These are phyloP conservation scores for Eubasilissa splendida DNA, from an alignment of 2,888 invertebrate species.

Conservation along the genomic window DNA sequence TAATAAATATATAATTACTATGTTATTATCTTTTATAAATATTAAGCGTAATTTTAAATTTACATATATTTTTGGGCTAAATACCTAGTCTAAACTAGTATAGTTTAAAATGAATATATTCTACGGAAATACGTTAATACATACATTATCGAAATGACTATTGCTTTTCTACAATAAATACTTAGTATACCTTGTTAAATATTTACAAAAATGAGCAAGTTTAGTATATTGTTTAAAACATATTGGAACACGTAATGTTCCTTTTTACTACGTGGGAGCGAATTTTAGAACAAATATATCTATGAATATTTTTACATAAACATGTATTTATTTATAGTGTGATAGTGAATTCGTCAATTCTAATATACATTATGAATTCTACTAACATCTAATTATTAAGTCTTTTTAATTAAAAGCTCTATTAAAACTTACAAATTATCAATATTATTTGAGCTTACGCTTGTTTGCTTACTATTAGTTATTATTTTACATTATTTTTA, in stretches of 20 bases:
- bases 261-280: background rate
- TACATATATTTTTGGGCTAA: slow-evolving; percentile 18
- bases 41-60: slow-evolving; percentile 32
- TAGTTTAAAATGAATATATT: no score
- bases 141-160: no score
- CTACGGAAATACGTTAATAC: no score
- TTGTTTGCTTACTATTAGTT: background rate
- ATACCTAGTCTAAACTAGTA: no score
- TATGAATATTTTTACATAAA: no score
- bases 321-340: no score
- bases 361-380: background rate
- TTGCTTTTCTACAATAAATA: no score
- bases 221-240: background rate
- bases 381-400: background rate
- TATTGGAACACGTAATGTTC: background rate
- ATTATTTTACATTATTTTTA: no score
- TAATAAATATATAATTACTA: background rate
- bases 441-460: slow-evolving; percentile 2
- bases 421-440: background rate
- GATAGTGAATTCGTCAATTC: background rate
- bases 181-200: no score
- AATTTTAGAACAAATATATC: no score
- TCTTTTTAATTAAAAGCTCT: slow-evolving; percentile 23
- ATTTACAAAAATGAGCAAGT: background rate
- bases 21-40: slow-evolving; percentile 18